Conservation (phyloP, 2,888 invertebrate genomes). For the Lepidocyrtinus sp. region DNA sequence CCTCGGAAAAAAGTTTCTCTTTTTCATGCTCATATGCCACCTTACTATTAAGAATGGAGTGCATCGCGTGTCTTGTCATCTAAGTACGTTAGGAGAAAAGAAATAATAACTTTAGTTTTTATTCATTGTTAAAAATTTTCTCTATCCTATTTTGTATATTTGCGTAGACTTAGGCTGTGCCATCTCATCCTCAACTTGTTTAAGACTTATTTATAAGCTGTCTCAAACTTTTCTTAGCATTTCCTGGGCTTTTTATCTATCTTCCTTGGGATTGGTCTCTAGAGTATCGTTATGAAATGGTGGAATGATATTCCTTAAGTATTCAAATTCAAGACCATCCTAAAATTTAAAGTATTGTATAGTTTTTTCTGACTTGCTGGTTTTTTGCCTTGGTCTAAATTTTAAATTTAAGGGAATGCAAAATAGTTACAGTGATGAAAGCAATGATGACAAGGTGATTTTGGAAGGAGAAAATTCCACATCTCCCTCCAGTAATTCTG, state of each 20-base stretch:
- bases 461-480: neutral
- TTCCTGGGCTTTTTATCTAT: neutral
- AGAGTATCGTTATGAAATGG: neutral
- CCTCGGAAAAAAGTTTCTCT: neutral
- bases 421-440: neutral
- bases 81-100: neutral
- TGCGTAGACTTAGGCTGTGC: no score
- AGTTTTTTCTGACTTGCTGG: no score
- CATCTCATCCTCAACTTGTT: neutral
- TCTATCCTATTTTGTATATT: no score
- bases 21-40: neutral
- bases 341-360: no score
- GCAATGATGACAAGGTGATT: conserved; percentile 11
- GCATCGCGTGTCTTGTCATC: neutral
- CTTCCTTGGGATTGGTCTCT: neutral
- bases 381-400: no score
- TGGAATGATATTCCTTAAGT: neutral
- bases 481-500: neutral
- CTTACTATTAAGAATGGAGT: neutral
- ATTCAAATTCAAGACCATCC: no score
- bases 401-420: no score
- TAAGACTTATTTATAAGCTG: conserved; percentile 18
- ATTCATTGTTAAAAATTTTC: neutral
- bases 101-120: neutral
- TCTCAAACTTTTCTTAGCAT: neutral